phyloP scores from a whole-genome alignment of 2,888 invertebrate species.

The Melieria crassipennis region DNA sequence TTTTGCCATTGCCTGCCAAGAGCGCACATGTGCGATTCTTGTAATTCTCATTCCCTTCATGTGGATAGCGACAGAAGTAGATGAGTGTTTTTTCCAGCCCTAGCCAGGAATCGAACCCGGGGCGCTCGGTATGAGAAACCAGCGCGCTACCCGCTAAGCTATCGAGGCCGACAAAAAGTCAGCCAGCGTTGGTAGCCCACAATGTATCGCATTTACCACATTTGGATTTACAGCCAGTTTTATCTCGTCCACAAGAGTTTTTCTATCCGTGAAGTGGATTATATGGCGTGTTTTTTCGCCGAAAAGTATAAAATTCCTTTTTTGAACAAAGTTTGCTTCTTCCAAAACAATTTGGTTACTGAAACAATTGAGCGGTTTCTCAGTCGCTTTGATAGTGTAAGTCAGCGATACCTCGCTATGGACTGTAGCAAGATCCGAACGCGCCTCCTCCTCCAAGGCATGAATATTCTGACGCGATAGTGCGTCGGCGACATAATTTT shows the following conservation, averaged over 20 bases:
- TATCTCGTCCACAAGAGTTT: not conserved
- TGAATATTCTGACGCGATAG: constrained; percentile 19
- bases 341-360: constrained; percentile 43
- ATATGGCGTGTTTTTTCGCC: constrained; percentile 6
- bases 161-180: too few species aligned
- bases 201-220: not conserved
- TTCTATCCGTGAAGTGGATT: constrained; percentile 3
- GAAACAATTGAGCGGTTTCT: constrained; percentile 44
- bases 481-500: constrained; percentile 30
- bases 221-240: not conserved
- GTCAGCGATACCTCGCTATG: constrained; percentile 38
- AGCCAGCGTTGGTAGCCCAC: not conserved
- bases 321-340: constrained; percentile 7
- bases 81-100: too few species aligned
- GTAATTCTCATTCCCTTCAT: too few species aligned
- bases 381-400: constrained; percentile 40
- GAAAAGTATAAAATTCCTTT: not conserved
- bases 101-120: too few species aligned
- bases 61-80: too few species aligned
- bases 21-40: too few species aligned
- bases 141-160: too few species aligned
- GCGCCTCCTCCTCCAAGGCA: not conserved
- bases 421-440: constrained; percentile 7
- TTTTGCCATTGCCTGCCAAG: too few species aligned
- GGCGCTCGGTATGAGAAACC: too few species aligned